Evolutionary conservation across 2,888 invertebrate species (phyloP).

Genomic region (Alitta virens): DNA sequence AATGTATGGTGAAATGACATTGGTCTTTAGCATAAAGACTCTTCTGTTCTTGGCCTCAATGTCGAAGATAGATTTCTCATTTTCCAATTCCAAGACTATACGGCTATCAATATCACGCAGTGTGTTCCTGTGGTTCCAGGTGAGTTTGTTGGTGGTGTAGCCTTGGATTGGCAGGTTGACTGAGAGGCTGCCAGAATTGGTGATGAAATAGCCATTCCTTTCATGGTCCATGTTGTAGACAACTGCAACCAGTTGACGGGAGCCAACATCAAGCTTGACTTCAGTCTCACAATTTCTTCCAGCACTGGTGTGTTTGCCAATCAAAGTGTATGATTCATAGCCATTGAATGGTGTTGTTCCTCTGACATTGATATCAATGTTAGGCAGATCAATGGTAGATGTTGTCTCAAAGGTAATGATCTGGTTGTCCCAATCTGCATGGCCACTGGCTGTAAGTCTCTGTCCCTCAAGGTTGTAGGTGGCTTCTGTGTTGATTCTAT

Average conservation of each 20-base stretch:
- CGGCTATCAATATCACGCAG: conserved; percentile 7
- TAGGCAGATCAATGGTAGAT: too few relatives aligned
- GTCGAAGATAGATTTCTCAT: background rate
- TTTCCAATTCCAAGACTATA: conserved; percentile 15
- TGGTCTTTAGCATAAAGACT: background rate
- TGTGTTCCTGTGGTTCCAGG: conserved; percentile 24
- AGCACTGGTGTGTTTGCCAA: background rate
- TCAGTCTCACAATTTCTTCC: conserved; percentile 12
- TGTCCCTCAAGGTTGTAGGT: conserved; percentile 15
- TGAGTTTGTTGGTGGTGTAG: conserved; percentile 12
- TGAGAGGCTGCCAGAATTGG: conserved; percentile 21
- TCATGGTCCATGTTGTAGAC: conserved; percentile 19
- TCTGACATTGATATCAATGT: conserved; percentile 8
- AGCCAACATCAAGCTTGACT: conserved; percentile 20
- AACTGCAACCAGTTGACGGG: conserved; percentile 13
- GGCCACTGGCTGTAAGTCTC: background rate
- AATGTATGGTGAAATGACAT: background rate
- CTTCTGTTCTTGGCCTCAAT: conserved; percentile 5
- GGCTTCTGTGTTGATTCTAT: conserved; percentile 2
- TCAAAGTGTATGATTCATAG: conserved; percentile 19
- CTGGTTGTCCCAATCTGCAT: too few relatives aligned
- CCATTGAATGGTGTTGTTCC: conserved; percentile 23
- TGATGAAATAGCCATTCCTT: conserved; percentile 11
- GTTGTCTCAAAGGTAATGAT: too few relatives aligned
- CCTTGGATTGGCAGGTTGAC: conserved; percentile 20